Evolutionary conservation across 2,797 vertebrate species (phyloP), one percentile per base, ranked within the genome.

Genomic region (Halcyon chelicuti): DNA sequence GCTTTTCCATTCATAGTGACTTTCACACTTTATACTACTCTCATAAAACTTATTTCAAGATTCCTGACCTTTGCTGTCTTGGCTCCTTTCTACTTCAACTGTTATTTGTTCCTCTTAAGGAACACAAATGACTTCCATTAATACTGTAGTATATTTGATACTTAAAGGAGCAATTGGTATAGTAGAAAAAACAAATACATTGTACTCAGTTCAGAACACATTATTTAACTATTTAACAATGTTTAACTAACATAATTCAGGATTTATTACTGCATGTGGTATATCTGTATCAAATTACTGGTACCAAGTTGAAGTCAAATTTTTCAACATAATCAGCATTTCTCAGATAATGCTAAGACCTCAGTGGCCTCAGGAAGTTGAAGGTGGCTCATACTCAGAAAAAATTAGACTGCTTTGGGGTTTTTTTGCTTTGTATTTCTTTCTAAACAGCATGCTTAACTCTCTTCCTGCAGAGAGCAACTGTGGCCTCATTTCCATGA

Each of bases 81-180:
- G 37, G 14, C 51, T 28, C 54, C 25, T 87, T 81, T 54, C 49
- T 75, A 66, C 62, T 61, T 75, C 23, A 28, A 26, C 23, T 52
- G 35, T 14, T 25, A 44, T 37, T 93, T 77, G 8, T 44, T 92
- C 73, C 28, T 84, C 29, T 82, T 67, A 46, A 80, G 37, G 44
- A 68, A 18, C 42, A 92, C 60, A 92, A 49, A 87, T 33, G 18
- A 82, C 62, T 92, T 87, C 62, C 81, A 79, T 75, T 92, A 85
- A 78, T 54, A 62, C 12, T 55, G 21, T 9, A 62, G 14, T 7
- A 1, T 35, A 81, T 62, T 55, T 73, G 67, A 91, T 73, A 47
- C 26, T 61, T 58, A 12, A 87, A 89, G 91, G 9, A 70, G 82
- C 58, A 89, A 89, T 46, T 88, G 46, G 40, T 86, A 72, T 22